Base-by-base conservation (phyloP, 2,888 invertebrate species). In the Drosophila colorata region DNA sequence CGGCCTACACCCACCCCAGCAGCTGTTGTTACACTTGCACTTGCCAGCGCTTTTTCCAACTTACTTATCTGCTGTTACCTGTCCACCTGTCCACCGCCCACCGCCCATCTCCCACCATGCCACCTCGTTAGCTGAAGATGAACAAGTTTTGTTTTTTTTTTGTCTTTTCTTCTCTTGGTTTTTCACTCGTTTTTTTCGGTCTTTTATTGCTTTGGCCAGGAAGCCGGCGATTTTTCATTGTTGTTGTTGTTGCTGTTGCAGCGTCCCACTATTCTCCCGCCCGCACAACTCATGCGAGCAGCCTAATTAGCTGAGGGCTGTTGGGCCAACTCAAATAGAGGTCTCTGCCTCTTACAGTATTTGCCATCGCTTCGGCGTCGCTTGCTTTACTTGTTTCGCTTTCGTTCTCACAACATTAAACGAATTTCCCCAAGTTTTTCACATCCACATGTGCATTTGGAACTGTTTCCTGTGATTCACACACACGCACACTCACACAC, bases 11-110 rank as follows among this genome's bases (percentile, higher is more conserved):
- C 69, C 69, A 74, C 70, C 58, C 74, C 74, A 71, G 71, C 73
- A 77, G 74, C 67, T 52, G 84, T 69, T 84, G 84, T 78, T 87
- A 86, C 87, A 88, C 87, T 88, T 85, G 85, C 88, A 88, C 85
- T 88, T 86, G 88, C 81, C 69, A 69, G 37, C 51, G 51, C 46
- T 46, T 57, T 53, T 63, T 38, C 59, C 47, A 44, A 28, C 33
- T 52, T 56, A 63, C 61, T 77, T 53, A 66, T 48, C 60, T 70
- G 41, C 23, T 47, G 52, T 64, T 41, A 73, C 58, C 56, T 47
- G 78, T 74, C 74, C 58, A 59, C 60, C 81, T 66, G 44, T 9
- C 44, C 18, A 13, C 51, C 56, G 40, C 48, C 66, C 46, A 35
- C 47, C 70, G 23, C 49, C 44, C 33, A 33, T 33, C 33, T 13